phyloP scores from a whole-genome alignment of 2,797 vertebrate genomes.

The Myoxocephalus aenaeus region DNA sequence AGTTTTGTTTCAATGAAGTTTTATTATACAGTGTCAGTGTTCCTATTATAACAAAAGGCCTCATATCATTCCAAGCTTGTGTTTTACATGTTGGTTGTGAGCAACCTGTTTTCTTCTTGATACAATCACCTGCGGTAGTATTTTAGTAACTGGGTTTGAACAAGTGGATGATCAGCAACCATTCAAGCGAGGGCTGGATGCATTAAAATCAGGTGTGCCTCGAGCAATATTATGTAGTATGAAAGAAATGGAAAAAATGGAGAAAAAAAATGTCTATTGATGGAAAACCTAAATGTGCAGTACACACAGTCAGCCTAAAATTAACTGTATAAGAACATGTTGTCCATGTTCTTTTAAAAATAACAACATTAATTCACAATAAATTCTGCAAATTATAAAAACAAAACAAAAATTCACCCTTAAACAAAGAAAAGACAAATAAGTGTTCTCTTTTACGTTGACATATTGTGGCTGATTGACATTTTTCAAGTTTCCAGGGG shows the following conservation, averaged over 20 bases:
- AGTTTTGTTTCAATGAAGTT: background rate
- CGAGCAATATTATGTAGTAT: background rate
- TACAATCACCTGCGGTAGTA: background rate
- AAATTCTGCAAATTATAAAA: background rate
- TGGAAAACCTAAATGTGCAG: background rate
- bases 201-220: background rate
- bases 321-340: background rate
- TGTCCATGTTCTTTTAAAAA: background rate
- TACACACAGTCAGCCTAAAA: background rate
- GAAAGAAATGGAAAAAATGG: too few species aligned
- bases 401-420: background rate
- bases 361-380: background rate
- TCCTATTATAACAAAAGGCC: background rate
- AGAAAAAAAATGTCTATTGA: background rate
- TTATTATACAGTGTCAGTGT: background rate
- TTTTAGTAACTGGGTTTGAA: background rate
- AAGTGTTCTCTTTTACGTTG: background rate
- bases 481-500: background rate
- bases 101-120: background rate
- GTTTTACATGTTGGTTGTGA: background rate
- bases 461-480: background rate
- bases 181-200: background rate
- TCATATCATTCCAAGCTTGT: background rate
- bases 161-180: background rate
- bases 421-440: background rate